Evolutionary conservation across 2,797 vertebrate species (phyloP), one percentile per base, ranked within the genome.

Genomic region (Helarctos malayanus): DNA sequence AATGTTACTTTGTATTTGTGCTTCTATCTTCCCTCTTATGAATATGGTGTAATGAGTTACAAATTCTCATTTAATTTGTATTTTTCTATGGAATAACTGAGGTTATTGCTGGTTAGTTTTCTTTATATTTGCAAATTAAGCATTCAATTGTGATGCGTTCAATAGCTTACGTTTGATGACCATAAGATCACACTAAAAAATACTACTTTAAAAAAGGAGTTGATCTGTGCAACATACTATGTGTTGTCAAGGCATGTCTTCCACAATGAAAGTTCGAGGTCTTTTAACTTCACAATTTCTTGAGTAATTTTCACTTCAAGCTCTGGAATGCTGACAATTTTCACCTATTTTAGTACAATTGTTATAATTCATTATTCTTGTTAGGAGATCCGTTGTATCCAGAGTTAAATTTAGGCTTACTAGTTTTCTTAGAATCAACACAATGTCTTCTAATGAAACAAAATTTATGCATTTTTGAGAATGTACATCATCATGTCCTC

Each of bases 301-400:
- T 3, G 15, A 71, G 38, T 96, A 94, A 94, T 95, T 96, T 94
- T 97, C 83, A 93, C 85, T 52, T 92, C 52, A 80, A 91, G 32
- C 14, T 90, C 82, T 91, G 52, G 16, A 95, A 91, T 86, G 61
- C 57, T 93, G 47, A 89, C 73, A 84, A 97, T 95, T 97, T 94
- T 69, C 41, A 97, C 71, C 13, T 89, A 83, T 68, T 96, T 96
- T 81, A 89, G 21, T 78, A 56, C 25, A 91, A 59, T 92, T 96
- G 41, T 47, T 89, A 41, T 35, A 78, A 84, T 95, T 73, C 8
- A 52, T 89, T 79, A 27, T 63, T 89, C 59, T 71, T 93, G 35
- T 96, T 73, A 88, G 61, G 57, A 57, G 27, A 92, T 69, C 29
- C 23, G 14, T 85, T 79, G 76, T 56, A 79, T 14, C 87, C 27